Percentiles rank a stretch among this genome's conserved stretches.
Conservation (phyloP, 1,140 invertebrate species). For the Temnothorax curvispinosus region DNA sequence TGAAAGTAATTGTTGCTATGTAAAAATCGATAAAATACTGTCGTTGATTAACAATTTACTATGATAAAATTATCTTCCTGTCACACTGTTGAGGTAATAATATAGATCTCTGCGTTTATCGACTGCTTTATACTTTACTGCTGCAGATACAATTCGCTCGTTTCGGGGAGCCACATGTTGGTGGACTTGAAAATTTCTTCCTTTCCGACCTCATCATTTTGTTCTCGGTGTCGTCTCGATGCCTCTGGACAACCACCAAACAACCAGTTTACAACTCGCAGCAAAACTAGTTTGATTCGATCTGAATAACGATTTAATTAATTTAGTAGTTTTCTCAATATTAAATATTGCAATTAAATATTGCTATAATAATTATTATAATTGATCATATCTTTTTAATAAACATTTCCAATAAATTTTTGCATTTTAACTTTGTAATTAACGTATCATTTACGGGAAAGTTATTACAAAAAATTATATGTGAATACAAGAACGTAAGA, state of each 20-base stretch:
- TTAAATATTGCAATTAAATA: slow-evolving; percentile 18
- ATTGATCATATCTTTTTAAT: slow-evolving; percentile 7
- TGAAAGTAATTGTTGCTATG: background rate
- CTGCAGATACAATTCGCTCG: background rate
- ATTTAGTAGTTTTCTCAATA: background rate
- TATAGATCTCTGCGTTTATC: slow-evolving; percentile 32
- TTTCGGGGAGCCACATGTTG: slow-evolving; percentile 59
- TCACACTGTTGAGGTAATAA: background rate
- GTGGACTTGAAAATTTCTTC: slow-evolving; percentile 46
- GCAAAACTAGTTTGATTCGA: slow-evolving; percentile 63
- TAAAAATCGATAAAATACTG: background rate
- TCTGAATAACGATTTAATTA: slow-evolving; percentile 61
- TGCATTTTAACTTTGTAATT: background rate
- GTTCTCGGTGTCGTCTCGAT: background rate
- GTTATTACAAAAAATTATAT: background rate
- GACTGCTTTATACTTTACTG: slow-evolving; percentile 7
- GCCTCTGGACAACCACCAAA: slow-evolving; percentile 71
- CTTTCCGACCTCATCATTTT: slow-evolving; percentile 54
- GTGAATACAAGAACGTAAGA: background rate
- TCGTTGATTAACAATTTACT: background rate
- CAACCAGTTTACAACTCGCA: slow-evolving; percentile 68
- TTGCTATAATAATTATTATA: slow-evolving; percentile 29
- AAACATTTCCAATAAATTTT: background rate
- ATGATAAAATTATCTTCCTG: background rate
- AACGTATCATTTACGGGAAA: background rate